Evolutionary conservation across 1,140 invertebrate species (phyloP).

Genomic region (Dysdera silvatica): DNA sequence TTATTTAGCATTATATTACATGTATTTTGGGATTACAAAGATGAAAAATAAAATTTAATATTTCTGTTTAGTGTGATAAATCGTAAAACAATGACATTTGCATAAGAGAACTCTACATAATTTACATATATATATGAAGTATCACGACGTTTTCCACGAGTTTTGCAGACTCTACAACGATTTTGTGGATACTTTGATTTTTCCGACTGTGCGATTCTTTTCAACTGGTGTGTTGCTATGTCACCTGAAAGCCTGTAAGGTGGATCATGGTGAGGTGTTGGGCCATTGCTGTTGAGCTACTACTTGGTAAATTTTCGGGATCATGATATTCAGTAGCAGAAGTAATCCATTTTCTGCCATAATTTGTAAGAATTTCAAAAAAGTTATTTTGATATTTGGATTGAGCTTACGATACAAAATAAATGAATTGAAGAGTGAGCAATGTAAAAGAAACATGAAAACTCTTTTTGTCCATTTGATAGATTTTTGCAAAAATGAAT

Average conservation of each 20-base stretch:
- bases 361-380: too few relatives aligned
- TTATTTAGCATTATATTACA: neutral
- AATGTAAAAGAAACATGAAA: too few relatives aligned
- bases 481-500: too few relatives aligned
- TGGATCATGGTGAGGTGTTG: neutral
- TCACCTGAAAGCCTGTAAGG: neutral
- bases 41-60: neutral
- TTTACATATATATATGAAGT: neutral
- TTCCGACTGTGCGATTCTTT: neutral
- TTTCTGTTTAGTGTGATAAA: constrained; percentile 1
- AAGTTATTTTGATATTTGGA: too few relatives aligned
- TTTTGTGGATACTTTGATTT: neutral
- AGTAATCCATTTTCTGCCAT: neutral
- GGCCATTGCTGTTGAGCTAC: neutral
- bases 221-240: neutral
- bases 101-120: neutral
- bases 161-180: neutral
- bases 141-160: neutral
- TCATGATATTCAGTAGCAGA: neutral
- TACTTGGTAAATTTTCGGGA: neutral
- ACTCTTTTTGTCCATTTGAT: too few relatives aligned
- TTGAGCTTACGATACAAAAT: too few relatives aligned
- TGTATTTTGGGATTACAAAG: neutral
- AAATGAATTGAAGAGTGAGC: too few relatives aligned
- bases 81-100: neutral